phyloP scores from a whole-genome alignment of 2,113 vertebrate genomes.

The Aspidoscelis tigris region DNA sequence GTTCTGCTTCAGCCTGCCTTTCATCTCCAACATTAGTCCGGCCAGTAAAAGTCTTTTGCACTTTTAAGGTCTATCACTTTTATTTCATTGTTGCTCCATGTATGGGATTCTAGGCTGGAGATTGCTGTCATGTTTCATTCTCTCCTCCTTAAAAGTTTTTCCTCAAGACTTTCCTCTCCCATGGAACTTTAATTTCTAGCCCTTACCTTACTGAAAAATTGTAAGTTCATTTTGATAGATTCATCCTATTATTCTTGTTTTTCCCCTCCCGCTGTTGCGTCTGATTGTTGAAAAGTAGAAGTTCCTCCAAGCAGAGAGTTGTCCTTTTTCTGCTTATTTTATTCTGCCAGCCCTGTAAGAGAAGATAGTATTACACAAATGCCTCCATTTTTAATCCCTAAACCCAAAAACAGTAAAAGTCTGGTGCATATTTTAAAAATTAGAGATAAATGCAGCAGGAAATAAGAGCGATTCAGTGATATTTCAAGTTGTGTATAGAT shows the following conservation, averaged over 20 bases:
- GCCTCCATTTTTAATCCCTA: background rate
- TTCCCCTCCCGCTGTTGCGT: background rate
- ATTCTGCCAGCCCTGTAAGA: background rate
- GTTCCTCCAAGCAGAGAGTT: background rate
- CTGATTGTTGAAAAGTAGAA: background rate
- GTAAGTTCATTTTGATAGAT: background rate
- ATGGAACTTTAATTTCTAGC: background rate
- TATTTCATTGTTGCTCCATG: background rate
- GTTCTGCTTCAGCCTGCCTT: background rate
- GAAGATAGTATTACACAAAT: background rate
- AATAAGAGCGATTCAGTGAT: background rate
- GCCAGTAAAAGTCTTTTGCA: too few relatives aligned
- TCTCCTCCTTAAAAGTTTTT: background rate
- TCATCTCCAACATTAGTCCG: too few relatives aligned
- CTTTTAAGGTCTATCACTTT: too few relatives aligned
- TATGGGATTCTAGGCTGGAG: background rate
- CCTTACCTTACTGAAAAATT: background rate
- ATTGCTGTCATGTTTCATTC: background rate
- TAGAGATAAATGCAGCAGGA: conserved; percentile 18
- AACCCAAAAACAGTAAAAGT: conserved; percentile 35
- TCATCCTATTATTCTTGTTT: background rate
- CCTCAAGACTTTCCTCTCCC: background rate
- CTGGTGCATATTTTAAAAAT: background rate
- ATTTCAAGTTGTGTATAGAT: background rate
- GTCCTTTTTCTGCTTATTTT: background rate